Evolutionary conservation across 2,113 vertebrate species (phyloP).

Genomic region (Tor tambroides): DNA sequence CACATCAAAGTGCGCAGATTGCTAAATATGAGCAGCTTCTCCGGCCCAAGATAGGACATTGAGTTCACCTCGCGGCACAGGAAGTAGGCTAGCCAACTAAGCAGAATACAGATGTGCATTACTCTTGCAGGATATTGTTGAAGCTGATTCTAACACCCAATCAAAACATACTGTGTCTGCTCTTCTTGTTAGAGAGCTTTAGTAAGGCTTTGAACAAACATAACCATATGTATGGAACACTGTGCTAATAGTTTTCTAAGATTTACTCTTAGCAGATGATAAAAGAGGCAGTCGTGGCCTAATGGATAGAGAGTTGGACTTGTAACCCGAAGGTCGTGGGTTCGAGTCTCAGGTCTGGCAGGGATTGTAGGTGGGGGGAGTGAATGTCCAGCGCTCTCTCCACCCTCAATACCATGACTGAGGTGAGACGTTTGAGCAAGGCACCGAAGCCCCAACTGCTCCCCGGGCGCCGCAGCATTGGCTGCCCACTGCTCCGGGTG

Average conservation of each 20-base stretch:
- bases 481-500: too few species aligned
- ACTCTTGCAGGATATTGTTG: neutral
- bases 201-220: neutral
- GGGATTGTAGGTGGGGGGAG: too few species aligned
- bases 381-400: too few species aligned
- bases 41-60: conserved; percentile 18
- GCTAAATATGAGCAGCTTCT: conserved; percentile 56
- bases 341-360: too few species aligned
- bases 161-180: neutral
- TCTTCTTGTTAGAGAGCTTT: neutral
- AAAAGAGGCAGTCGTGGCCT: too few species aligned
- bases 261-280: neutral
- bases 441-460: too few species aligned
- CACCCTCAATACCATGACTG: too few species aligned
- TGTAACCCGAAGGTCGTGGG: too few species aligned
- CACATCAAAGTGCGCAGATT: conserved; percentile 55
- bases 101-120: conserved; percentile 35
- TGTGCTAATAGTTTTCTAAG: neutral
- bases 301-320: too few species aligned
- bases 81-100: conserved; percentile 2
- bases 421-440: too few species aligned
- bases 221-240: neutral
- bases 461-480: too few species aligned
- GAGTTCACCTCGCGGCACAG: conserved; percentile 9
- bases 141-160: neutral